phyloP scores from a whole-genome alignment of 2,888 invertebrate genomes.

The Noctua janthe region DNA sequence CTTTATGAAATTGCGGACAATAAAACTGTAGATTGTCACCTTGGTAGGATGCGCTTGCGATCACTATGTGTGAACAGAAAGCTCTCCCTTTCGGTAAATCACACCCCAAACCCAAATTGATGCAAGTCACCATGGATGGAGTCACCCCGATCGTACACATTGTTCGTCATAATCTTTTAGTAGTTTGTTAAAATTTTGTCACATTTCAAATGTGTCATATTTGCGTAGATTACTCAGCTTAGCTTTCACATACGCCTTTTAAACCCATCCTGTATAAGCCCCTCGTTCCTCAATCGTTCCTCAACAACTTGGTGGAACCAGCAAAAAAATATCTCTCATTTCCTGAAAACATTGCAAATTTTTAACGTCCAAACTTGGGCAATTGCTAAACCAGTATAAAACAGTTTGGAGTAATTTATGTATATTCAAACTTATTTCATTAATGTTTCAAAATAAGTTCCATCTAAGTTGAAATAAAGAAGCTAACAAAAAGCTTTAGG shows the following conservation, averaged over 20 bases:
- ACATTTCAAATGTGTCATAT: constrained; percentile 3
- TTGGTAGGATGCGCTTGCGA: neutral
- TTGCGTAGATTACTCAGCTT: too few species aligned
- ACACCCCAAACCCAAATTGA: constrained; percentile 2
- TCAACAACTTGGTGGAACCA: constrained; percentile 22
- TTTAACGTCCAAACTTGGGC: constrained; percentile 64
- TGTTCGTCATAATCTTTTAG: neutral
- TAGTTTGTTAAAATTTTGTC: neutral
- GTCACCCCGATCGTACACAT: constrained; percentile 13
- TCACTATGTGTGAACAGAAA: neutral
- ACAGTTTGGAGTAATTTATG: constrained; percentile 62
- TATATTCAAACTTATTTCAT: constrained; percentile 67
- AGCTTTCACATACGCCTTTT: neutral
- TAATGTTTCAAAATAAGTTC: constrained; percentile 64
- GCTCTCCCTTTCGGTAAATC: constrained; percentile 22
- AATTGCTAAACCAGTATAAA: constrained; percentile 61
- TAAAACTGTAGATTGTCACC: neutral
- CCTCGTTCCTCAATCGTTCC: constrained; percentile 20
- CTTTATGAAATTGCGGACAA: too few species aligned
- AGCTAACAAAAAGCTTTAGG: constrained; percentile 40
- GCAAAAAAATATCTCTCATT: constrained; percentile 50
- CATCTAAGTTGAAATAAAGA: constrained; percentile 46
- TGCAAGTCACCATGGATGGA: constrained; percentile 1
- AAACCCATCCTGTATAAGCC: neutral
- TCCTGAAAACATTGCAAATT: constrained; percentile 55